Evolutionary conservation across 2,797 vertebrate genomes (phyloP).

Genomic region (Potorous gilbertii): DNA sequence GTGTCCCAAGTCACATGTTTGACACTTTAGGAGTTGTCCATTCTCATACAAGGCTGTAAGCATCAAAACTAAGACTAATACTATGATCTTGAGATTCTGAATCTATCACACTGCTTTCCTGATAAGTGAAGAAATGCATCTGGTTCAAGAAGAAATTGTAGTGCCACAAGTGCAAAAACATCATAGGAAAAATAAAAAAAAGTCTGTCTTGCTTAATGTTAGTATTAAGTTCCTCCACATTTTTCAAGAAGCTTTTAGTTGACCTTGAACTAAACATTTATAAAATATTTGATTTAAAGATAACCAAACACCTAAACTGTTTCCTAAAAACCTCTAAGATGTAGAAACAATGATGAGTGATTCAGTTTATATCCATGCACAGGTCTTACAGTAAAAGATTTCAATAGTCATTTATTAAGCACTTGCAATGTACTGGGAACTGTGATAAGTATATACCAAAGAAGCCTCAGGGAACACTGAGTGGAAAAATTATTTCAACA

Average conservation of each 20-base stretch:
- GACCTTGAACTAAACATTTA: constrained; percentile 53
- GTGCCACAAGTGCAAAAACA: background rate
- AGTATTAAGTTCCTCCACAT: background rate
- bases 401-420: background rate
- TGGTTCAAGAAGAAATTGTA: background rate
- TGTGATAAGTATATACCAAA: too few relatives aligned
- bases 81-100: background rate
- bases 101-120: background rate
- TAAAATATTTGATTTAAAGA: constrained; percentile 66
- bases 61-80: background rate
- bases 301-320: constrained; percentile 59
- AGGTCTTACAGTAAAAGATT: constrained; percentile 49
- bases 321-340: constrained; percentile 54
- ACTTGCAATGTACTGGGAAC: too few relatives aligned
- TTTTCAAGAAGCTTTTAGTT: constrained; percentile 35
- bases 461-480: too few relatives aligned
- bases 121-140: background rate
- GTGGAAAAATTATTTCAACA: too few relatives aligned
- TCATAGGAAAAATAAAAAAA: background rate
- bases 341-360: constrained; percentile 46
- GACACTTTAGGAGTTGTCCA: background rate
- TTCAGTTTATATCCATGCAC: constrained; percentile 49
- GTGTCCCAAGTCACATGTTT: background rate
- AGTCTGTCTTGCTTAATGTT: too few relatives aligned
- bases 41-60: background rate